Conservation (phyloP, 2,797 vertebrate genomes). For the Macrochelys suwanniensis region DNA sequence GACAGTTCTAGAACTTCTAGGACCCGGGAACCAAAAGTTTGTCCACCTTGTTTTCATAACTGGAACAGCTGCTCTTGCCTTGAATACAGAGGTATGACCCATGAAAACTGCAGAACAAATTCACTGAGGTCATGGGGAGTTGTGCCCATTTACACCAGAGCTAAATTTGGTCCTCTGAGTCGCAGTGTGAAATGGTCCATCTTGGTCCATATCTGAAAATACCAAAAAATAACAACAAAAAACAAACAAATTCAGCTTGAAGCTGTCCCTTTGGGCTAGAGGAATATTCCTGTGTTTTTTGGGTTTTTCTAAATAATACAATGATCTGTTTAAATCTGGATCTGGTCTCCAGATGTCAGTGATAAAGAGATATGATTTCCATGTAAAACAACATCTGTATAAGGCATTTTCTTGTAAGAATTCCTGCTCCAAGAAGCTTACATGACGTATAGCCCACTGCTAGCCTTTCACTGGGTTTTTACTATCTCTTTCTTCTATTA, state of each 20-base stretch:
- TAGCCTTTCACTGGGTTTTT: not conserved
- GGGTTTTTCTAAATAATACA: constrained; percentile 70
- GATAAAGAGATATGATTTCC: constrained; percentile 78
- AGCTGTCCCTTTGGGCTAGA: constrained; percentile 61
- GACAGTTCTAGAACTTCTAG: not conserved
- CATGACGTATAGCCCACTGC: constrained; percentile 20
- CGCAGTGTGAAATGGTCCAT: not conserved
- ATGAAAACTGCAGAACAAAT: not conserved
- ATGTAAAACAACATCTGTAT: constrained; percentile 82
- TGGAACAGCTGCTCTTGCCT: not conserved
- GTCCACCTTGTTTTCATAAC: constrained; percentile 5
- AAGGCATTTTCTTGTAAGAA: constrained; percentile 75
- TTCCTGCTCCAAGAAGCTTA: constrained; percentile 53
- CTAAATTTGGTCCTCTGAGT: not conserved
- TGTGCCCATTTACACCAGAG: not conserved
- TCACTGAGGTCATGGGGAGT: constrained; percentile 1
- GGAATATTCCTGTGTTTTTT: constrained; percentile 52
- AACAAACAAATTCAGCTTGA: constrained; percentile 62
- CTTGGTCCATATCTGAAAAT: not conserved
- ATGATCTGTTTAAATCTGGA: constrained; percentile 81
- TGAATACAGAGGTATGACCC: constrained; percentile 12
- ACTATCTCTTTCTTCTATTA: constrained; percentile 10
- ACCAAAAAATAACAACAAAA: constrained; percentile 60
- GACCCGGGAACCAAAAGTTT: not conserved
- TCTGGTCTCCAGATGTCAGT: constrained; percentile 88